phyloP scores from a whole-genome alignment of 2,888 invertebrate species.

The Punctoribates punctum region DNA sequence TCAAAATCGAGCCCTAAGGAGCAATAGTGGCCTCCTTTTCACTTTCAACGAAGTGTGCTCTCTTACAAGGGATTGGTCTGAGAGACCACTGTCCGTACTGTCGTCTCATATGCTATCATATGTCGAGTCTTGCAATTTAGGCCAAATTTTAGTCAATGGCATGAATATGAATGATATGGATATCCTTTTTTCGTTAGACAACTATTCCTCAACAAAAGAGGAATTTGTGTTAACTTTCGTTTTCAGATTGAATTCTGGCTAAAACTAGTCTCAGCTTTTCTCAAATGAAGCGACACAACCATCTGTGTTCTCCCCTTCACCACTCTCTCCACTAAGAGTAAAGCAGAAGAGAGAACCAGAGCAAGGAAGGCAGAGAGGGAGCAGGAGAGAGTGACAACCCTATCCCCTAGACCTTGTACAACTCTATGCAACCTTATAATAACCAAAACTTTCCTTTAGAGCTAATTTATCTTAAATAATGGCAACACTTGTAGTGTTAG shows the following conservation, averaged over 20 bases:
- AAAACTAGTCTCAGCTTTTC: no score
- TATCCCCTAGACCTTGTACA: neutral
- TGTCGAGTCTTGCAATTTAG: no score
- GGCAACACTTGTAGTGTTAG: no score
- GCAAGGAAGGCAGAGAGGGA: neutral
- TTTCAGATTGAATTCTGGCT: no score
- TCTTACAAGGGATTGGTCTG: neutral
- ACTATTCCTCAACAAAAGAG: neutral
- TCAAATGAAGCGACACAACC: no score
- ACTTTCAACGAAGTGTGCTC: slow-evolving; percentile 23
- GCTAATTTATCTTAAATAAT: neutral
- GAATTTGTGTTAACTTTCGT: neutral
- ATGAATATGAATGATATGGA: no score
- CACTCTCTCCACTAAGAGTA: neutral
- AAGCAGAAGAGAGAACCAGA: neutral
- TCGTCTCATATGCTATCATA: neutral
- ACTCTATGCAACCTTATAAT: neutral
- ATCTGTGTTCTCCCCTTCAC: slow-evolving; percentile 1
- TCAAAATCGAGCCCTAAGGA: slow-evolving; percentile 12
- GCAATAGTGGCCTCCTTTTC: slow-evolving; percentile 40
- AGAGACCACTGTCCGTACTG: slow-evolving; percentile 6
- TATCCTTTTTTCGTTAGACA: neutral
- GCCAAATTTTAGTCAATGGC: no score
- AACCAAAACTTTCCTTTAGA: neutral
- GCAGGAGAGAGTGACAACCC: neutral